A percentile compares a stretch with the other conserved stretches of the same genome.
These are phyloP conservation scores for Pandemis corylana DNA, from an alignment of 2,888 invertebrate species.

Conservation along the genomic window DNA sequence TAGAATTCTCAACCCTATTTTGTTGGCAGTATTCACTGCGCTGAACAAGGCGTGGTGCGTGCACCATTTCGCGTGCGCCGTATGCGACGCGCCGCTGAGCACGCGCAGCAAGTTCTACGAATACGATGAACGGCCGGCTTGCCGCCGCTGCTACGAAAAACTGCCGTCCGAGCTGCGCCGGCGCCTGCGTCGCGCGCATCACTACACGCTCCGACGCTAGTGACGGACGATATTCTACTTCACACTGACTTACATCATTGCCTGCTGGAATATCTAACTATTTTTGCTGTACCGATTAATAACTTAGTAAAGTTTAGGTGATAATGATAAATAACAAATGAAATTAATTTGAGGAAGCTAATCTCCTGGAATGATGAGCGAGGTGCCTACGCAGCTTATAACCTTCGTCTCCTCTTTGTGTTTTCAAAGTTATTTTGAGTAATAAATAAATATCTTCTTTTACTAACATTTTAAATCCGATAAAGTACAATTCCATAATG, in stretches of 20 bases:
- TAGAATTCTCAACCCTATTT: not conserved
- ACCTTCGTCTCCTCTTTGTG: no score
- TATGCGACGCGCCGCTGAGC: constrained; percentile 98
- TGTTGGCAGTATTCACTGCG: constrained; percentile 94
- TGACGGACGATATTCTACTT: not conserved
- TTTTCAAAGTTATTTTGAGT: not conserved
- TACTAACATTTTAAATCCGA: not conserved
- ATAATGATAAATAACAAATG: no score
- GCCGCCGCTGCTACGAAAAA: constrained; percentile 99
- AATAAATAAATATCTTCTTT: not conserved
- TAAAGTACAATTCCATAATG: constrained; percentile 1
- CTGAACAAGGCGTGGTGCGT: constrained; percentile 99
- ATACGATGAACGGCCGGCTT: constrained; percentile 98
- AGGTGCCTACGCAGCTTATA: no score
- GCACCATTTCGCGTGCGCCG: constrained; percentile 98
- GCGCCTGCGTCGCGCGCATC: constrained; percentile 95
- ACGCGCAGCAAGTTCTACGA: constrained; percentile 99
- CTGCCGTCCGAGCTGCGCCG: constrained; percentile 97
- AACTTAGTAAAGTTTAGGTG: not conserved
- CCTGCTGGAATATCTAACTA: no score
- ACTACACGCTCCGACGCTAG: constrained; percentile 87
- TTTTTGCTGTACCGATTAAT: no score
- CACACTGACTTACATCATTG: no score
- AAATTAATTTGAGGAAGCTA: no score
- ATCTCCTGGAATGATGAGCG: no score